phyloP scores from a whole-genome alignment of 92 coral and sea anemone genomes.

The Diadumene lineata region DNA sequence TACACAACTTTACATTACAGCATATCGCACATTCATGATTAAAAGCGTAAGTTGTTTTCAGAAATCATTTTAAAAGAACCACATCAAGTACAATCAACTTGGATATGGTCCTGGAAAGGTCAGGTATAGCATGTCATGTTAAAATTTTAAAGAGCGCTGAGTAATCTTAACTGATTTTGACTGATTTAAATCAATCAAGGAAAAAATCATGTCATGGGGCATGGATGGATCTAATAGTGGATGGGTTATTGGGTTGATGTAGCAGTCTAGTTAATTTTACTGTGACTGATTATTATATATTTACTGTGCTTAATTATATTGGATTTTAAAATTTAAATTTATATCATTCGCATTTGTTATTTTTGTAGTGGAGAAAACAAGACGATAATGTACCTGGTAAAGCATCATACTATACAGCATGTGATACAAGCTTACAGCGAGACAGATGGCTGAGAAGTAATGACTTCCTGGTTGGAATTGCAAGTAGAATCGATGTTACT shows the following conservation, averaged over 20 bases:
- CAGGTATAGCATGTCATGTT: too few species aligned
- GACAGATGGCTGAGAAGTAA: conserved; percentile 54
- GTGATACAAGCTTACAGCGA: background rate
- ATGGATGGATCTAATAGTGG: background rate
- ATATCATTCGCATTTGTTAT: background rate
- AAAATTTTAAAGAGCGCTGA: background rate
- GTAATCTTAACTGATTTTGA: background rate
- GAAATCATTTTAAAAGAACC: background rate
- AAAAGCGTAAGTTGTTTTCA: too few species aligned
- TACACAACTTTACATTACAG: background rate
- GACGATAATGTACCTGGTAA: background rate
- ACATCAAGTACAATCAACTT: background rate
- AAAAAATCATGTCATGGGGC: too few species aligned
- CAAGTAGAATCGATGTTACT: conserved; percentile 39
- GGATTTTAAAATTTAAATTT: too few species aligned
- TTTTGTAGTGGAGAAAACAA: background rate
- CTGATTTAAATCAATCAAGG: too few species aligned
- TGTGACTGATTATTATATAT: background rate
- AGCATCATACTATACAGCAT: background rate
- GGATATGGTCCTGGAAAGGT: conserved; percentile 1
- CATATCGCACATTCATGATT: too few species aligned
- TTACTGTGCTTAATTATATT: too few species aligned
- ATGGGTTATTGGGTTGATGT: background rate
- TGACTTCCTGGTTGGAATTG: conserved; percentile 20
- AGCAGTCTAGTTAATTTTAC: background rate